Base-by-base conservation (phyloP, 2,797 vertebrate species). In the Pelobates cultripes region DNA sequence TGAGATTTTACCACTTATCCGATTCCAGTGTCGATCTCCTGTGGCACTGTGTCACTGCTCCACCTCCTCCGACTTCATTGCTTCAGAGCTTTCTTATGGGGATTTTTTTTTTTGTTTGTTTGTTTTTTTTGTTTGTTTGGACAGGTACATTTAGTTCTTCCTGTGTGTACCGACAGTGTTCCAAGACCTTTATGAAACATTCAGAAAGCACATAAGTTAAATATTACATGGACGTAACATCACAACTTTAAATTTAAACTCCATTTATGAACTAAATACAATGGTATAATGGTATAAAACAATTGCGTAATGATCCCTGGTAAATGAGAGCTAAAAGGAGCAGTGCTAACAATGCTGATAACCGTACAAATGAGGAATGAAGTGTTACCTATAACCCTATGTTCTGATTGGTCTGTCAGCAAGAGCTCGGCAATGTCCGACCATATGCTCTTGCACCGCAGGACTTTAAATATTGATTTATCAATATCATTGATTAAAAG, bases 201-300 rank as follows among this genome's bases (percentile, higher is more conserved):
- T 91, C 93, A 95, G 93, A 96, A 94, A 95, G 93, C 94, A 97
- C 91, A 90, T 86, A 90, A 87, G 10, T 90, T 89, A 91, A 86
- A 95, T 89, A 90, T 87, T 89, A 93, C 92, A 94, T 90, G 92
- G 91, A 94, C 87, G 94, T 93, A 92, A 93, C 92, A 94, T 89
- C 94, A 95, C 90, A 86, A 90, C 87, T 90, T 88, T 87, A 88
- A 88, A 92, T 91, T 80, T 88, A 86, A 93, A 92, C 90, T 92
- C 82, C 87, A 87, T 84, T 86, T 89, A 93, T 83, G 88, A 87
- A 92, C 86, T 91, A 90, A 91, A 91, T 88, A 91, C 91, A 93
- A 89, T 76, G 74, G 91, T 88, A 88, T 91, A 90, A 92, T 90
- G 91, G 90, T 85, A 92, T 92, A 87, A 90, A 78, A 89, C 87